A percentile compares a stretch with the other conserved stretches of the same genome.
Conservation (phyloP, 2,797 vertebrate genomes). For the Acrossocheilus wenchowensis region DNA sequence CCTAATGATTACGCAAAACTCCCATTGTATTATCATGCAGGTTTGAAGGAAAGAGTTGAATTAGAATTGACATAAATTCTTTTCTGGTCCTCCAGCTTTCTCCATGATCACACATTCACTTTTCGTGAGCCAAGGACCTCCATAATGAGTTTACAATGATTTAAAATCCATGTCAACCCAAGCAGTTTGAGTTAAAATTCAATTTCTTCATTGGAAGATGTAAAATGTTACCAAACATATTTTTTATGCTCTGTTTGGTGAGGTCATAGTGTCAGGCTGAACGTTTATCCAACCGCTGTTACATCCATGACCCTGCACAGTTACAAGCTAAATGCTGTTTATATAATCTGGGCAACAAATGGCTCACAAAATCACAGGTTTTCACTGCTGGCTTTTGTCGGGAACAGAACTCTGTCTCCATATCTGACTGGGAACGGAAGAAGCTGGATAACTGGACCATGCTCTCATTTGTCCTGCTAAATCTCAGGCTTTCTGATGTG, state of each 20-base stretch:
- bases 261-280: constrained; percentile 1
- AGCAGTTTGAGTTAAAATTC: not conserved
- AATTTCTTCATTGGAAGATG: not conserved
- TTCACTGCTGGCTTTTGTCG: constrained; percentile 47
- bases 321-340: constrained; percentile 24
- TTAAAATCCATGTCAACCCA: not conserved
- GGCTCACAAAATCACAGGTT: constrained; percentile 23
- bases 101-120: not conserved
- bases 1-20: not conserved
- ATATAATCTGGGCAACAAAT: constrained; percentile 21
- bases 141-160: not conserved
- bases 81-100: not conserved
- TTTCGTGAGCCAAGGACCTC: not conserved
- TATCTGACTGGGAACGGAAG: constrained; percentile 26
- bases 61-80: not conserved
- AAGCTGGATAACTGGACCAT: constrained; percentile 5
- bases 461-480: constrained; percentile 27
- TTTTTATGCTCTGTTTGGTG: constrained; percentile 16
- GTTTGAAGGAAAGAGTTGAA: not conserved
- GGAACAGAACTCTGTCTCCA: constrained; percentile 14
- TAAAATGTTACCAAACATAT: not conserved
- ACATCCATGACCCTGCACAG: not conserved
- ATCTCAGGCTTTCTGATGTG: not conserved
- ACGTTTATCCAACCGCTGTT: not conserved
- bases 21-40: not conserved